Evolutionary conservation across 2,797 vertebrate genomes (phyloP).

Genomic region (Tachyglossus aculeatus): DNA sequence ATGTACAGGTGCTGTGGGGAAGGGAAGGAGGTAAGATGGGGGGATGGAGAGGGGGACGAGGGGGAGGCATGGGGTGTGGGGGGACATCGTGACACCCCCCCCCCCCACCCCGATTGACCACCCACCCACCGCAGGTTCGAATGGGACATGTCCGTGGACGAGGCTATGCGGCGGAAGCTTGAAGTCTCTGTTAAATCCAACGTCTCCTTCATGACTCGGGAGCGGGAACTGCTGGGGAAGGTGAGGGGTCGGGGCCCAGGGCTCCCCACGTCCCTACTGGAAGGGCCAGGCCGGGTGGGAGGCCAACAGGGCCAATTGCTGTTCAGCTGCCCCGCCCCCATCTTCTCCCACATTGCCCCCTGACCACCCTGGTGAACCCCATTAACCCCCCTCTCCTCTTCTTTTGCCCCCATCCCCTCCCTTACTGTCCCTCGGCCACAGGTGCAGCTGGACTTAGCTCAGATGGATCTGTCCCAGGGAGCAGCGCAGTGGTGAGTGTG

Average conservation of each 20-base stretch:
- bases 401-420: background rate
- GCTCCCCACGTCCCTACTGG: rapidly evolving
- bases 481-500: constrained; percentile 85
- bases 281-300: too few relatives aligned
- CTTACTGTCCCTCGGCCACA: constrained; percentile 47
- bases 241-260: constrained; percentile 61
- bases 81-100: background rate
- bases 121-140: constrained; percentile 79
- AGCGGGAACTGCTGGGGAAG: constrained; percentile 89
- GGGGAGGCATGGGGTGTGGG: background rate
- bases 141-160: constrained; percentile 86
- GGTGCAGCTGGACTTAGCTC: constrained; percentile 85
- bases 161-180: constrained; percentile 80
- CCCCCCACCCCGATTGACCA: background rate
- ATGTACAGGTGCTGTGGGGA: too few relatives aligned
- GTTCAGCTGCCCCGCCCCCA: too few relatives aligned
- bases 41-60: too few relatives aligned
- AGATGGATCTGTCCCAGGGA: constrained; percentile 83
- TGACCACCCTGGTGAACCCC: too few relatives aligned
- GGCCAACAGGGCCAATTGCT: too few relatives aligned
- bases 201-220: constrained; percentile 89
- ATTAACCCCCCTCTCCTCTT: too few relatives aligned
- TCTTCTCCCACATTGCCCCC: background rate
- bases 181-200: constrained; percentile 89
- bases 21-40: too few relatives aligned